Percentiles rank a stretch among this genome's conserved stretches.
phyloP scores from a whole-genome alignment of 2,888 invertebrate genomes.

The Ganaspis brasiliensis region DNA sequence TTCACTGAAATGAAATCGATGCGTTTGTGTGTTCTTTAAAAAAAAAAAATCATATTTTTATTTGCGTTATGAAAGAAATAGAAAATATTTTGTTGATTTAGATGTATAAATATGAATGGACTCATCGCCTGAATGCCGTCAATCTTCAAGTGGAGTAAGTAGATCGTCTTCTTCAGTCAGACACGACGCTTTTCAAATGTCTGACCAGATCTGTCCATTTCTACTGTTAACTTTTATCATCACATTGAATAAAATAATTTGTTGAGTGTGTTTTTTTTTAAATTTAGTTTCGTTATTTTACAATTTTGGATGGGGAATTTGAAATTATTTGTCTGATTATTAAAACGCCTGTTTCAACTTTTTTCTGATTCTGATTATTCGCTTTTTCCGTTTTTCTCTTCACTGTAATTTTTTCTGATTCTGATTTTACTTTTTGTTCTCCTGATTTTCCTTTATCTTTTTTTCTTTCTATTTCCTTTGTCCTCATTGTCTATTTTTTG shows the following conservation, averaged over 20 bases:
- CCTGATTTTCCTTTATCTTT: too few species aligned
- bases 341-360: too few species aligned
- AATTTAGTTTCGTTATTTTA: too few species aligned
- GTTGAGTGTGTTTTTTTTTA: too few species aligned
- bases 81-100: background rate
- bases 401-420: too few species aligned
- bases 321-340: too few species aligned
- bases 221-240: background rate
- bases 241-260: background rate
- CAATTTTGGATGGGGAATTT: too few species aligned
- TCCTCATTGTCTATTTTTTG: too few species aligned
- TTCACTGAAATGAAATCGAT: conserved; percentile 4
- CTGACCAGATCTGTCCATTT: background rate
- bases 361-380: too few species aligned
- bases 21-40: background rate
- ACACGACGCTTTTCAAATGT: conserved; percentile 1
- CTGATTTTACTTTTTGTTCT: too few species aligned
- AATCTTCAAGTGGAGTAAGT: background rate
- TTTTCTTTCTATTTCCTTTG: too few species aligned
- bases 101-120: background rate
- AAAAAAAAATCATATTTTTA: background rate
- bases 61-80: conserved; percentile 8
- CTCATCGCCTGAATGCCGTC: background rate
- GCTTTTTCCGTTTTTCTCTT: too few species aligned
- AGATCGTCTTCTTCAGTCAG: background rate